A percentile compares a stretch with the other conserved stretches of the same genome.
phyloP scores from a whole-genome alignment of 2,888 invertebrate species.

The Scaptomyza caliginosa region DNA sequence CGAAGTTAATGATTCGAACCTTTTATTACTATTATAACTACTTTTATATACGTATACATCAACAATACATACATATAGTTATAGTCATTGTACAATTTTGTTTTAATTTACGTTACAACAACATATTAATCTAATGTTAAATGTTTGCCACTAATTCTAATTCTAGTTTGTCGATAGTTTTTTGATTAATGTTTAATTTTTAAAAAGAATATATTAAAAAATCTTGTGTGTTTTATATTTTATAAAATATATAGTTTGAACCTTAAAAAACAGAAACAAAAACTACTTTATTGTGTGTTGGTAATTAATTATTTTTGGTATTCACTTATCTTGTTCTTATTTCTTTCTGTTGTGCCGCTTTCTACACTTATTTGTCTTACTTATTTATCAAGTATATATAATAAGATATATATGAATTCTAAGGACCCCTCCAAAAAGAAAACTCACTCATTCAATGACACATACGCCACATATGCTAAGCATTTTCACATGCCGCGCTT shows the following conservation, averaged over 20 bases:
- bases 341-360: conserved; percentile 64
- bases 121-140: conserved; percentile 47
- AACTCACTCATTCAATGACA: conserved; percentile 29
- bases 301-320: conserved; percentile 64
- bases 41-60: conserved; percentile 24
- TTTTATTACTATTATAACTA: conserved; percentile 34
- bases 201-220: conserved; percentile 29
- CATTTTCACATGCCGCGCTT: conserved; percentile 49
- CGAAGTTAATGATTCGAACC: conserved; percentile 38
- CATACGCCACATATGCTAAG: conserved; percentile 27
- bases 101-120: conserved; percentile 49
- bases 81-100: conserved; percentile 65
- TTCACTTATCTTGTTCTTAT: conserved; percentile 54
- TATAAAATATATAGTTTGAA: conserved; percentile 67
- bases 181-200: conserved; percentile 55
- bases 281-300: conserved; percentile 71
- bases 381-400: conserved; percentile 27
- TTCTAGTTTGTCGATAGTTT: conserved; percentile 66
- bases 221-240: conserved; percentile 58
- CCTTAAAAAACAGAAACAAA: conserved; percentile 56
- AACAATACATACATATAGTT: conserved; percentile 22
- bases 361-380: conserved; percentile 31
- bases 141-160: conserved; percentile 76
- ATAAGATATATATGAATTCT: conserved; percentile 16
- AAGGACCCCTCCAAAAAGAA: conserved; percentile 17